phyloP scores from a whole-genome alignment of 2,888 invertebrate genomes.

The Athalia cordata region DNA sequence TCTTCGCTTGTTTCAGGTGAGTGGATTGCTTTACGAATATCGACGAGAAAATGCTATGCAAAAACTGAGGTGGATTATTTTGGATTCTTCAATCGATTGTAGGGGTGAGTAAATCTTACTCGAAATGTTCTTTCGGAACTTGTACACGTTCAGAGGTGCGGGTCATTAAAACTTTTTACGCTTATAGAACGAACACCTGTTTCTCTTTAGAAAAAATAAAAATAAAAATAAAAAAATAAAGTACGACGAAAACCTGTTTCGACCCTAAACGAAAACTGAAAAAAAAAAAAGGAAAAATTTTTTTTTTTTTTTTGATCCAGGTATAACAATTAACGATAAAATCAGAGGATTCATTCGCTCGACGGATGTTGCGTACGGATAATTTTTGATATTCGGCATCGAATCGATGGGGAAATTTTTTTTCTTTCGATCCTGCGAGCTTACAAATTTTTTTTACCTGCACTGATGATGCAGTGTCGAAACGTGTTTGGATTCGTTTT shows the following conservation, averaged over 20 bases:
- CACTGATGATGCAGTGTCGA: too few relatives aligned
- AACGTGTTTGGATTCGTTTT: too few relatives aligned
- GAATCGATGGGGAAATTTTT: too few relatives aligned
- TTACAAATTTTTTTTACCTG: too few relatives aligned
- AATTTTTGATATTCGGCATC: too few relatives aligned
- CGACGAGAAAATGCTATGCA: not conserved
- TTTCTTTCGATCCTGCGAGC: too few relatives aligned
- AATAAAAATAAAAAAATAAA: not conserved
- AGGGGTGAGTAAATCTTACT: not conserved
- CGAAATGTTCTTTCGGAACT: not conserved
- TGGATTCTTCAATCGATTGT: not conserved
- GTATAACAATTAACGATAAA: not conserved
- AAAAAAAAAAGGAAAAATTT: not conserved
- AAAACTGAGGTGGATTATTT: too few relatives aligned
- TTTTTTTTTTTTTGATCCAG: too few relatives aligned
- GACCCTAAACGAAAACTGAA: not conserved
- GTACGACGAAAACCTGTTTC: not conserved
- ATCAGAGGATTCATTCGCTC: not conserved
- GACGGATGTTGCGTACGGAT: not conserved
- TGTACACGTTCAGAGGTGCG: not conserved
- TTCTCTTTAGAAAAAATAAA: not conserved
- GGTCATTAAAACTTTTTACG: not conserved
- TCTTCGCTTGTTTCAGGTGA: constrained; percentile 20
- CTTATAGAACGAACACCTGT: constrained; percentile 11
- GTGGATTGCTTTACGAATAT: not conserved